Conservation (phyloP, 92 coral and sea anemone genomes). For the Parazoanthus swiftii region DNA sequence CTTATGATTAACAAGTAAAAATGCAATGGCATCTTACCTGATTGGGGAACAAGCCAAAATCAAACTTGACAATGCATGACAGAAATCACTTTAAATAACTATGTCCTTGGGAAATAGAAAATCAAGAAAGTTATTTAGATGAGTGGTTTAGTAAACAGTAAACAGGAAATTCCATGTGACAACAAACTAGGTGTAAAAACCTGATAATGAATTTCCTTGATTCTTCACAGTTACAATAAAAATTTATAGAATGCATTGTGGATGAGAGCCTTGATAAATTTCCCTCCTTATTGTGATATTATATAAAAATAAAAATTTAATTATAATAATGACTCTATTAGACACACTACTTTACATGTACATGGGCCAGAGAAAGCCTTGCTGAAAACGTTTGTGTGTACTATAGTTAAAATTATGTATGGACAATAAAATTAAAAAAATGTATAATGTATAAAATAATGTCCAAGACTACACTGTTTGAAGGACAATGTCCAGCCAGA, state of each 20-base stretch:
- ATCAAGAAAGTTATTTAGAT: slow-evolving; percentile 90
- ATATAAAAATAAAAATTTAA: no score
- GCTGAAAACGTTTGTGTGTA: no score
- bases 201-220: not conserved
- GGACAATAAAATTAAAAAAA: no score
- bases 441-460: no score
- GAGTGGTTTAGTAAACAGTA: slow-evolving; percentile 30
- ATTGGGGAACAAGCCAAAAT: slow-evolving; percentile 59
- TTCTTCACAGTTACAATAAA: not conserved
- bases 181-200: not conserved
- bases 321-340: no score
- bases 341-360: no score
- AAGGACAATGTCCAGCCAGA: no score
- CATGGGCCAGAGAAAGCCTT: no score
- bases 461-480: no score
- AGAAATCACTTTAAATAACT: slow-evolving; percentile 71
- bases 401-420: no score
- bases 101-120: slow-evolving; percentile 90
- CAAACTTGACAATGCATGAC: slow-evolving; percentile 83
- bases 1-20: not conserved
- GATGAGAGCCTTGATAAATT: slow-evolving; percentile 33
- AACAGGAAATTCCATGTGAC: slow-evolving; percentile 1
- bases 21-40: slow-evolving; percentile 64
- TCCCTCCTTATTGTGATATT: slow-evolving; percentile 1
- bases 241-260: not conserved